phyloP scores from a whole-genome alignment of 2,888 invertebrate genomes.

The Blera fallax region DNA sequence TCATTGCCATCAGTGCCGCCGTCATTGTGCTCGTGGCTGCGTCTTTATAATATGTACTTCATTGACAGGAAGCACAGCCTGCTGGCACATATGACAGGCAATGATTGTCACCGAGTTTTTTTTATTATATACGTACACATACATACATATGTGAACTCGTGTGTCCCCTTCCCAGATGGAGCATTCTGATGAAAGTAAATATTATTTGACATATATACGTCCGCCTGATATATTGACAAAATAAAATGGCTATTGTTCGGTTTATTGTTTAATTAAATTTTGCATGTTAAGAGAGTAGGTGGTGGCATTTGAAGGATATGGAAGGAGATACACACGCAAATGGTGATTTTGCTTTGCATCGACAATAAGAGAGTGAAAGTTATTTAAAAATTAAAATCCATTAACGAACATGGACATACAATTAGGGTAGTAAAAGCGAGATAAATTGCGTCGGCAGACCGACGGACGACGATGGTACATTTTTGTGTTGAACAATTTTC shows the following conservation, averaged over 20 bases:
- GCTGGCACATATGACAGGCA: constrained; percentile 26
- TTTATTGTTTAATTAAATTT: constrained; percentile 33
- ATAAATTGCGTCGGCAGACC: background rate
- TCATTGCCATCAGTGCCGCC: constrained; percentile 49
- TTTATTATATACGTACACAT: too few species aligned
- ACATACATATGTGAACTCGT: too few species aligned
- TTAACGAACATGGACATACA: constrained; percentile 24
- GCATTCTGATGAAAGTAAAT: background rate
- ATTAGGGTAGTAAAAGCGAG: constrained; percentile 1
- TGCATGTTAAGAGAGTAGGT: background rate
- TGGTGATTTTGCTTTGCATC: background rate
- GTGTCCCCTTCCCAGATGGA: too few species aligned
- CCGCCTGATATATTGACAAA: constrained; percentile 9
- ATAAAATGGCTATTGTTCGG: constrained; percentile 23
- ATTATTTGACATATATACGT: background rate
- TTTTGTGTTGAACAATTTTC: background rate
- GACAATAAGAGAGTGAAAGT: constrained; percentile 20
- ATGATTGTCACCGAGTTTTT: background rate
- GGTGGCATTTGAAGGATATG: background rate
- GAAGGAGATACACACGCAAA: background rate
- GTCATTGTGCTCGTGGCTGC: background rate
- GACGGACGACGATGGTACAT: background rate
- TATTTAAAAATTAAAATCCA: constrained; percentile 51
- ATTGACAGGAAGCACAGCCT: constrained; percentile 43
- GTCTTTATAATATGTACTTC: constrained; percentile 35